Percentiles rank a stretch among this genome's conserved stretches.
Evolutionary conservation across 2,888 invertebrate species (phyloP).

Genomic region (Oscheius sp.): DNA sequence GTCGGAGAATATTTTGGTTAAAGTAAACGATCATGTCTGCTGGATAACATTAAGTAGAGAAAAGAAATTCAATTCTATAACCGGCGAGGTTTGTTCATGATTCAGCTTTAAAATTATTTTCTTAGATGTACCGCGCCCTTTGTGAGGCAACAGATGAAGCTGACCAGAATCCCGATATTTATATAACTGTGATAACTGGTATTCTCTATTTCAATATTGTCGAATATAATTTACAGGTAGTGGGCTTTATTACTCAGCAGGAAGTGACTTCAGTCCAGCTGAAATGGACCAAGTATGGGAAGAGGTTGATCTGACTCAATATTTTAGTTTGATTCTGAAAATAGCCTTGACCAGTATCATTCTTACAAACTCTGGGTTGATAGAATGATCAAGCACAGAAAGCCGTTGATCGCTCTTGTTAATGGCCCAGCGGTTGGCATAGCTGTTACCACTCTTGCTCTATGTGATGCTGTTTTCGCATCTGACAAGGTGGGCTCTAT

Average conservation of each 20-base stretch:
- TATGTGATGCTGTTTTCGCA: constrained; percentile 89
- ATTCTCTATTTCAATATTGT: constrained; percentile 20
- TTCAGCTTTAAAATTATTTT: not conserved
- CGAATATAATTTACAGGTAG: constrained; percentile 38
- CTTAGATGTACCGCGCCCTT: constrained; percentile 79
- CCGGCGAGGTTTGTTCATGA: constrained; percentile 38
- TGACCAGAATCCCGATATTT: constrained; percentile 77
- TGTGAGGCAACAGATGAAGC: constrained; percentile 79
- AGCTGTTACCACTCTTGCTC: constrained; percentile 82
- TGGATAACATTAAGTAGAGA: constrained; percentile 62
- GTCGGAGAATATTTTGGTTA: constrained; percentile 1
- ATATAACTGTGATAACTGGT: constrained; percentile 80
- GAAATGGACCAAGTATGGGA: constrained; percentile 39
- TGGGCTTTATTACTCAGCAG: constrained; percentile 85
- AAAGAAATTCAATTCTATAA: constrained; percentile 66
- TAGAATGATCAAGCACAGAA: constrained; percentile 85
- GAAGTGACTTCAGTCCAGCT: constrained; percentile 78
- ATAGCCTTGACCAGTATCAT: not conserved
- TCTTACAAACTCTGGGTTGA: constrained; percentile 78
- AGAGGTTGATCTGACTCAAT: not conserved
- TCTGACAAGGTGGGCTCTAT: constrained; percentile 78
- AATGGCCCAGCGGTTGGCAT: constrained; percentile 98
- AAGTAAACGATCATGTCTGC: constrained; percentile 47
- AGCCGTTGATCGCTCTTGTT: constrained; percentile 84
- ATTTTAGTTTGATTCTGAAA: not conserved